Evolutionary conservation across 2,113 vertebrate genomes (phyloP).

Genomic region (Nothocercus julius): DNA sequence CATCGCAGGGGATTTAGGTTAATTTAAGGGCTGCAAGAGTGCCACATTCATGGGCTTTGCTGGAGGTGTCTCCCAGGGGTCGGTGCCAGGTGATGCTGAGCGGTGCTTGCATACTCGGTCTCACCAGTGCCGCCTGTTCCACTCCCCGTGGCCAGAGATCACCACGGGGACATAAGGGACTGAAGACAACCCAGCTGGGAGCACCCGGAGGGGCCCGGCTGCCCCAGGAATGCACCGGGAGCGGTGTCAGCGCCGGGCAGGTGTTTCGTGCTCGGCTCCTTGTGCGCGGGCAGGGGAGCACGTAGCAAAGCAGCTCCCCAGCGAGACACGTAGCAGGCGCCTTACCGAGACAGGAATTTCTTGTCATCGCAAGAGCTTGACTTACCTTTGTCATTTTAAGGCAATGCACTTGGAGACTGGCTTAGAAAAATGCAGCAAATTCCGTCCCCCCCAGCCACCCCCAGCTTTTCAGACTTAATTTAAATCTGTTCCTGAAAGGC

Average conservation of each 20-base stretch:
- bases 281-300: slow-evolving; percentile 56
- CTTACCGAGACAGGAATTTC: slow-evolving; percentile 70
- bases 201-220: neutral
- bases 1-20: neutral
- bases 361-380: slow-evolving; percentile 45
- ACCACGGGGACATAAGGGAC: accelerated
- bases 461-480: slow-evolving; percentile 23
- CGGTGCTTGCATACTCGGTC: accelerated
- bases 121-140: neutral
- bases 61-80: neutral
- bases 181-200: accelerated
- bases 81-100: accelerated
- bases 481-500: slow-evolving; percentile 35
- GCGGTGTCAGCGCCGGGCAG: slow-evolving; percentile 4
- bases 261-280: neutral
- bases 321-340: slow-evolving; percentile 38
- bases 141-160: neutral
- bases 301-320: neutral
- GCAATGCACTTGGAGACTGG: slow-evolving; percentile 26
- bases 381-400: slow-evolving; percentile 66
- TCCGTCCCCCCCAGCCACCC: neutral
- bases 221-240: slow-evolving; percentile 33
- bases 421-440: neutral
- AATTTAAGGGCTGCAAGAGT: neutral
- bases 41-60: neutral